Evolutionary conservation across 2,888 invertebrate species (phyloP), one percentile per base, ranked within the genome.

Genomic region (Sminthurinus aureus): DNA sequence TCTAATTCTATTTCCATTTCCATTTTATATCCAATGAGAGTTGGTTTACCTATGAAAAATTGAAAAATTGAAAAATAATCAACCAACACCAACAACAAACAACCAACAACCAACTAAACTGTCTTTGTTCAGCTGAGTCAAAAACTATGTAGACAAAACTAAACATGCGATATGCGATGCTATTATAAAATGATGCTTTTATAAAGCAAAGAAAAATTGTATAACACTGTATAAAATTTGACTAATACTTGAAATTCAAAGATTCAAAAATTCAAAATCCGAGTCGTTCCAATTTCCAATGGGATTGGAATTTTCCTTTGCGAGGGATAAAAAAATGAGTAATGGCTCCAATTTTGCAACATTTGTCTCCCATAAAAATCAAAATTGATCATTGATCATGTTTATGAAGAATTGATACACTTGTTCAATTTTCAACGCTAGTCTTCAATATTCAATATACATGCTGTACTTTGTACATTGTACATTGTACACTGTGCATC

Each of bases 321-420:
- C n/a, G n/a, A n/a, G 13, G n/a, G n/a, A 3, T 64, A 13, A 64
- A 64, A n/a, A n/a, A n/a, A n/a, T n/a, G n/a, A n/a, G n/a, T n/a
- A 38, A 38, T 4, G 6, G 38, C 38, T 38, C 38, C 38, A 38
- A 38, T 38, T 52, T 12, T 24, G 74, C 24, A 50, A n/a, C 24
- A 20, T 67, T 67, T 67, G n/a, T n/a, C 67, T 22, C 71, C 71
- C 20, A 51, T n/a, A 22, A 75, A 75, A 71, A 71, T 76, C 50
- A 76, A 76, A 76, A 76, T n/a, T n/a, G n/a, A n/a, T n/a, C n/a
- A n/a, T n/a, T n/a, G n/a, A n/a, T 76, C 76, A 52, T 13, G 67
- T 79, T 79, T 79, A 79, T 79, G 79, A 69, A 79, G 38, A 79
- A 79, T 64, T 69, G 69, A 78, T 71, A 67, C 79, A 67, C 66